Evolutionary conservation across 2,797 vertebrate species (phyloP).

Genomic region (Mormyrus proboscirostris): DNA sequence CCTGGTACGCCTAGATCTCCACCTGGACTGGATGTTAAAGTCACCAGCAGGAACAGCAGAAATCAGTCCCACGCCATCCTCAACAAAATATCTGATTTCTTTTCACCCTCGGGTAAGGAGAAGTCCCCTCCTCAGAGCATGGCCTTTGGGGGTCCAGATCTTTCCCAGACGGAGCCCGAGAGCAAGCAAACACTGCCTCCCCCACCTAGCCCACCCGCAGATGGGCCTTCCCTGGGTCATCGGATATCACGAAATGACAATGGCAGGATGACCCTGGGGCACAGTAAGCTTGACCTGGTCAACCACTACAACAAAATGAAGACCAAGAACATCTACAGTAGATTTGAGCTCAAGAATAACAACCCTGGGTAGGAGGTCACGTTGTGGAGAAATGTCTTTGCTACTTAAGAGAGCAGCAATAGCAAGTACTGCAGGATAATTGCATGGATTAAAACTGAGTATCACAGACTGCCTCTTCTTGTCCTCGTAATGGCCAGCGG

Average conservation of each 20-base stretch:
- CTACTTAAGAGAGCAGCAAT: neutral
- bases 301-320: conserved; percentile 89
- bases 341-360: conserved; percentile 76
- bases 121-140: conserved; percentile 40
- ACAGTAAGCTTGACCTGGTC: conserved; percentile 93
- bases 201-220: conserved; percentile 37
- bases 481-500: neutral
- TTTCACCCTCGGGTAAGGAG: conserved; percentile 45
- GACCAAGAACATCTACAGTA: conserved; percentile 76
- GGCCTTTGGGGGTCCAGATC: conserved; percentile 55
- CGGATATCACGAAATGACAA: conserved; percentile 58
- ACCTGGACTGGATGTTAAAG: conserved; percentile 42
- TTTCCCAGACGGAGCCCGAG: conserved; percentile 54
- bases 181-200: conserved; percentile 54
- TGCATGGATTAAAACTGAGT: neutral
- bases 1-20: conserved; percentile 35
- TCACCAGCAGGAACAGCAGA: conserved; percentile 40
- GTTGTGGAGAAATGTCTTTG: neutral
- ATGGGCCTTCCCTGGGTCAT: neutral
- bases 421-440: neutral
- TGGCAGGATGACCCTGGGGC: conserved; percentile 89
- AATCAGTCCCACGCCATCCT: conserved; percentile 44
- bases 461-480: neutral
- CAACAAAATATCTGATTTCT: conserved; percentile 58
- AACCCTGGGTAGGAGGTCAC: conserved; percentile 24